A percentile compares a stretch with the other conserved stretches of the same genome.
These are phyloP conservation scores for Trichogramma pretiosum DNA, from an alignment of 1,140 invertebrate genomes.

Conservation along the genomic window DNA sequence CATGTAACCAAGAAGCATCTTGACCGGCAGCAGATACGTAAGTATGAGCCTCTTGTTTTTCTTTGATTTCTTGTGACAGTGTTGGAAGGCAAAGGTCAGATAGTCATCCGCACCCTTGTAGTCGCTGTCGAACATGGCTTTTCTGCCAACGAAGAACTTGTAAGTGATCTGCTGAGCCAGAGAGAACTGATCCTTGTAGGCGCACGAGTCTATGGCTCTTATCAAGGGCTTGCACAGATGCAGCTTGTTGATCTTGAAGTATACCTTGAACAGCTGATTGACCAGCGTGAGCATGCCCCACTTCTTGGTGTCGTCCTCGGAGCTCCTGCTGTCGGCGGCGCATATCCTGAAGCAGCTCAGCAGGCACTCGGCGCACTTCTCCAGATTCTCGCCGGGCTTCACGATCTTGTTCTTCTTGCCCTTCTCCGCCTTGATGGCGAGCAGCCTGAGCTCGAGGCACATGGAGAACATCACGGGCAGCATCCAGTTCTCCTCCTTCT, in stretches of 20 bases:
- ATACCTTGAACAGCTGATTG: conserved; percentile 96
- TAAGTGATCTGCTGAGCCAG: conserved; percentile 87
- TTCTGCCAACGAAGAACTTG: conserved; percentile 92
- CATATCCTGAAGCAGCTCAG: conserved; percentile 94
- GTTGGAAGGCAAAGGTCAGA: conserved; percentile 85
- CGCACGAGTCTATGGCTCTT: conserved; percentile 86
- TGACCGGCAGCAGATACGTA: conserved; percentile 93
- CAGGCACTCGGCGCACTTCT: conserved; percentile 88
- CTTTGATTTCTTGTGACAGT: conserved; percentile 70
- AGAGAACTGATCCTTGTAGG: conserved; percentile 81
- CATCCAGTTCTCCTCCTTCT: conserved; percentile 95
- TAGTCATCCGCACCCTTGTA: conserved; percentile 87
- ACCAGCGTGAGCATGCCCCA: conserved; percentile 93
- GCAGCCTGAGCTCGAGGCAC: conserved; percentile 76
- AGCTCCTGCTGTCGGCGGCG: conserved; percentile 77
- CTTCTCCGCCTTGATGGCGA: conserved; percentile 73
- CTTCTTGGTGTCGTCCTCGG: conserved; percentile 84
- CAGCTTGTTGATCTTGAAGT: conserved; percentile 93
- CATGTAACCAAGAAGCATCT: conserved; percentile 91
- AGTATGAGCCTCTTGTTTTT: conserved; percentile 91
- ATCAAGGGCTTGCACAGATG: conserved; percentile 95
- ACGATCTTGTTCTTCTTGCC: conserved; percentile 40
- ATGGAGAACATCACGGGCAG: conserved; percentile 82
- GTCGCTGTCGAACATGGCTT: conserved; percentile 97
- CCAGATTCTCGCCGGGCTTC: conserved; percentile 69